Base-by-base conservation (phyloP, 2,113 vertebrate genomes). In the Misgurnus mizolepis region DNA sequence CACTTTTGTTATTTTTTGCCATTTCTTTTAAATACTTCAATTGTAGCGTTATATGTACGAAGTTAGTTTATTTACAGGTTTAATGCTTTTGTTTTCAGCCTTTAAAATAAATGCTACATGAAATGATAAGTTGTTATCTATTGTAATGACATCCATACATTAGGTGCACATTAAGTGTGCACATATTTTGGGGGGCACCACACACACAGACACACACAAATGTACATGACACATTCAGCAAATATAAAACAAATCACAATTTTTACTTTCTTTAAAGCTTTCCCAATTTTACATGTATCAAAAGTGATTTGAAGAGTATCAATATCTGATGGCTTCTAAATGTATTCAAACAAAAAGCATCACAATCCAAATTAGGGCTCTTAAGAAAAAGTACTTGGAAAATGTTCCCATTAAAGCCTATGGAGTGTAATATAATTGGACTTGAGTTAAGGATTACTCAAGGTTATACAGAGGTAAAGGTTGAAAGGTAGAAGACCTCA, bases 401-500 rank as follows among this genome's bases (percentile, higher is more conserved):
- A 62, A 62, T 75, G 58, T 62, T 61, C 56, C 47, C 6, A 15
- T 27, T 15, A 62, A 62, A 64, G 6, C 64, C 8, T 43, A 18
- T 22, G 41, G 6, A 45, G 3, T 45, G 53, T 45, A 58, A 56
- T 60, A 43, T 45, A 73, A 60, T 18, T 43, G 55, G 39, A n/a
- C 22, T 73, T 60, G 40, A 60, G 18, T 34, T 7, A 15, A 47
- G 15, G 60, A 58, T 62, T 22, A 39, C 56, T 62, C 18, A 39
- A 55, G 71, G 60, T 43, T 12, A 71, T 71, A 56, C 4, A 56
- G 53, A 49, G 43, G 58, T 45, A 49, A 75, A 75, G 58, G 40
- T 34, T 15, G 39, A 45, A 27, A 75, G 27, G 39, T 40, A 15
- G 41, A 40, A 72, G 69, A 72, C n/a, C 41, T 72, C 34, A 72